Base-by-base conservation (phyloP, 2,797 vertebrate genomes). In the Melanotaenia maccullochi region DNA sequence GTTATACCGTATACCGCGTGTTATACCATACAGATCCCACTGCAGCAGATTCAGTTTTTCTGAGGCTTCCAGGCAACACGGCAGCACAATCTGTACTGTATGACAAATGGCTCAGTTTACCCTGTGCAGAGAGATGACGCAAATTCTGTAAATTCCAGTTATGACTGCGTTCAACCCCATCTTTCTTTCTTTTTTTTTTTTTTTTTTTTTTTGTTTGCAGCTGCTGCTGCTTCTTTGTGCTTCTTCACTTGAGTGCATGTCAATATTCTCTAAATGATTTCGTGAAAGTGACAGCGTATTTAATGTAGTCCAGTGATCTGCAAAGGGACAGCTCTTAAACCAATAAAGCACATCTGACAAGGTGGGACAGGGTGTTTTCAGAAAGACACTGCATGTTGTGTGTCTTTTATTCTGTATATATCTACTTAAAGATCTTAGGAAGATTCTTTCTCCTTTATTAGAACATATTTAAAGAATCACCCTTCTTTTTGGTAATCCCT, bases 81-180 rank as follows among this genome's bases (percentile, higher is more conserved):
- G 12, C 13, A 25, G 24, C 14, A 25, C 52, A 30, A 9, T 20
- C 60, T 28, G 40, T 22, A 44, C 28, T 49, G 36, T 30, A 56
- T 9, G 0, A 56, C 59, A 56, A 30, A 25, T 28, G 52, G 49
- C 2, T 40, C 18, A 3, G 0, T 60, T 30, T 55, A 14, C 52
- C 52, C 52, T 54, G 68, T 68, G 52, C 14, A 32, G 35, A 79
- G 36, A 74, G 78, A 78, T 59, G 51, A 75, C 38, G 65, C 51
- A 57, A 62, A 68, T n/a, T 61, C 65, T 71, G 68, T 66, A 60
- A 72, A 16, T 35, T 51, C 28, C 63, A 68, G 32, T 20, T 33
- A 54, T 35, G 47, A 25, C 58, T 38, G 52, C 60, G 33, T 65
- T 47, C 44, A 33, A 73, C 58, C 79, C 25, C 4, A 60, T 36